Evolutionary conservation across 2,113 vertebrate genomes (phyloP).

Genomic region (Indicator indicator): DNA sequence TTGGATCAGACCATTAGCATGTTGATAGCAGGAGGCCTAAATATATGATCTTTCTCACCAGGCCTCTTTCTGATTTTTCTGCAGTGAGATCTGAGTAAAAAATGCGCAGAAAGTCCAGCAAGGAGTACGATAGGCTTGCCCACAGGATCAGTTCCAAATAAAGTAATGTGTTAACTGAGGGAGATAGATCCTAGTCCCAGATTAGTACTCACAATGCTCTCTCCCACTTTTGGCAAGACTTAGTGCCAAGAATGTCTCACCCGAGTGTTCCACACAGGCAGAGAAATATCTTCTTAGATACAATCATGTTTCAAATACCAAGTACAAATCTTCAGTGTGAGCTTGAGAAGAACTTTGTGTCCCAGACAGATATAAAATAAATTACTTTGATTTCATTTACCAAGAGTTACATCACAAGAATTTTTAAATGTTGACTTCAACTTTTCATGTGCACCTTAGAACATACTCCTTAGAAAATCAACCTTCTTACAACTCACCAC

Average conservation of each 20-base stretch:
- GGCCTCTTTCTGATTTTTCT: background rate
- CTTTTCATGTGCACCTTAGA: background rate
- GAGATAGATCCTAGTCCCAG: background rate
- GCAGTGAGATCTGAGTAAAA: background rate
- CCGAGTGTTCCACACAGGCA: background rate
- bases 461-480: background rate
- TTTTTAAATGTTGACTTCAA: background rate
- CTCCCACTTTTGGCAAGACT: background rate
- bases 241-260: background rate
- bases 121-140: background rate
- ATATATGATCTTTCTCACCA: background rate
- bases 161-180: background rate
- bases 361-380: background rate
- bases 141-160: background rate
- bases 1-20: rapidly evolving
- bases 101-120: background rate
- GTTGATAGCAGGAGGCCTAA: background rate
- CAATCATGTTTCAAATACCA: background rate
- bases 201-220: too few species aligned
- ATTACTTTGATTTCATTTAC: background rate
- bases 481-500: background rate
- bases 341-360: background rate
- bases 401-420: background rate
- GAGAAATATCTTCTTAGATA: background rate
- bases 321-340: background rate